A percentile compares a stretch with the other conserved stretches of the same genome.
These are phyloP conservation scores for Leptonema lineaticorne DNA, from an alignment of 1,140 invertebrate species.

Conservation along the genomic window DNA sequence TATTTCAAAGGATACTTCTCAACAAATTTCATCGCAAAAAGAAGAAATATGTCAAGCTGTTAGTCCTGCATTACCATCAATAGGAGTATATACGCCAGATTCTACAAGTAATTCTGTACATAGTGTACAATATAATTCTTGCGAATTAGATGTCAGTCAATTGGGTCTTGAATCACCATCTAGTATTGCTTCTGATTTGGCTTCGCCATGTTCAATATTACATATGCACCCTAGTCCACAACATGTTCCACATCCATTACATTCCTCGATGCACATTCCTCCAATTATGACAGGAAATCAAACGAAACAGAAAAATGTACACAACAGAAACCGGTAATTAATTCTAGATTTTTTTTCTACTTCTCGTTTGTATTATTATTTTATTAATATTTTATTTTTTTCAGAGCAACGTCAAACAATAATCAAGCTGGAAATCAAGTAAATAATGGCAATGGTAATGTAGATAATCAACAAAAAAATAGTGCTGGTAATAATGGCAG, in stretches of 20 bases:
- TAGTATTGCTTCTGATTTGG: constrained; percentile 82
- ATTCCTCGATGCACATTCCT: constrained; percentile 63
- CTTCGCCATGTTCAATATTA: constrained; percentile 71
- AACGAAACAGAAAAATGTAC: constrained; percentile 57
- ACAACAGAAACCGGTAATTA: constrained; percentile 58
- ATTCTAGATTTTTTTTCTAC: background rate
- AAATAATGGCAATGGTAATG: constrained; percentile 23
- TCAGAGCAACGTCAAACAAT: constrained; percentile 43
- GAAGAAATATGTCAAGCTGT: constrained; percentile 58
- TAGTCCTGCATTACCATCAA: constrained; percentile 67
- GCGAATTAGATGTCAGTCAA: constrained; percentile 80
- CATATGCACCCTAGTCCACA: constrained; percentile 61
- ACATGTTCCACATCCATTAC: constrained; percentile 59
- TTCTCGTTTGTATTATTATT: background rate
- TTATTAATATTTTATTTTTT: constrained; percentile 2
- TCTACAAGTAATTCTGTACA: constrained; percentile 83
- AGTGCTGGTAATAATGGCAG: constrained; percentile 33
- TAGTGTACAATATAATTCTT: constrained; percentile 75
- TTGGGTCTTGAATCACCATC: constrained; percentile 83
- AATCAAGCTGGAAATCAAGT: constrained; percentile 38
- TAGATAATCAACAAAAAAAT: constrained; percentile 37
- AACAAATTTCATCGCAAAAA: constrained; percentile 45
- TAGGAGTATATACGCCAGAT: constrained; percentile 82
- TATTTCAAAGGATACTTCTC: constrained; percentile 46
- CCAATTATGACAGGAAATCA: constrained; percentile 60